Evolutionary conservation across 2,797 vertebrate species (phyloP), one percentile per base, ranked within the genome.

Genomic region (Oceanodroma leucorhoa): DNA sequence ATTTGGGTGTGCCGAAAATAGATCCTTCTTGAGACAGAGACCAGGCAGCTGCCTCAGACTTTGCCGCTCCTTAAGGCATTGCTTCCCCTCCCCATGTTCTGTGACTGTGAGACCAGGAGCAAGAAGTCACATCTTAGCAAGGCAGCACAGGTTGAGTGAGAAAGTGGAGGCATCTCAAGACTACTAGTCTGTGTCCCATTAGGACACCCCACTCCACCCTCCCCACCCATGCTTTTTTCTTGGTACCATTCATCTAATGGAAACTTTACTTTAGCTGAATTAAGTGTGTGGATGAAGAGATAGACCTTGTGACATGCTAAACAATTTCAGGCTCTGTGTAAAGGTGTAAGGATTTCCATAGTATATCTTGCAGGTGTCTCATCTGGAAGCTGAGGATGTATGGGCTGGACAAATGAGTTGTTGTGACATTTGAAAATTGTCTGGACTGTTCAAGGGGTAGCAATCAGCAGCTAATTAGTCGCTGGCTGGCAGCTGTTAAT

Each of bases 1-100:
- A 88, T 81, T 91, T 77, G 64, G 11, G 45, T 18, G 1, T 61
- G 53, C 71, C 83, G 79, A 95, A 94, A 96, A 95, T 60, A 95
- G 79, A 89, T 43, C 30, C 61, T 87, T 83, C 84, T 32, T 84
- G 54, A 87, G 81, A 64, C 70, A 24, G 10, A 93, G 53, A 73
- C 23, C 0, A 2, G 65, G 55, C 91, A 91, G 78, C 82, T 96
- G 64, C 53, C 26, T 89, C 38, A 13, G 21, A 18, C n/a, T 76
- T 17, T 85, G 53, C 11, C 45, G 81, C 0, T 5, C 32, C 17
- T 55, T 50, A 71, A 43, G n/a, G 71, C 34, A 5, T 2, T 27
- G 17, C 30, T 85, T 81, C 24, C 9, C 19, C 50, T 61, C 15
- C 12, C 30, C 0, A 0, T 41, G 26, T 36, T 64, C 72, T 65